Base-by-base conservation (phyloP, 2,888 invertebrate species). In the Seira sanloemensis region DNA sequence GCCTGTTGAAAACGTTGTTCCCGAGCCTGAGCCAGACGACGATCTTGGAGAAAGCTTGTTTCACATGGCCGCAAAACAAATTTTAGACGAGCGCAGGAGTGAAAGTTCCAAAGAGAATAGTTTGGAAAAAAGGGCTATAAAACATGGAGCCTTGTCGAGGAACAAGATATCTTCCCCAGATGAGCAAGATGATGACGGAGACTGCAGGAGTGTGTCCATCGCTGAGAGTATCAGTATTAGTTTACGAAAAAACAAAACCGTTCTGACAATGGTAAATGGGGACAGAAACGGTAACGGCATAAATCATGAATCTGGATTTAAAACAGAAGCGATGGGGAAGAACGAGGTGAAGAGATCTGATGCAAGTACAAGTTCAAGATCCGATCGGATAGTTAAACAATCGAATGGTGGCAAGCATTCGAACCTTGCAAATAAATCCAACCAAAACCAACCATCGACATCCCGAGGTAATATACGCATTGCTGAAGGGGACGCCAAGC, bases 81-180 rank as follows among this genome's bases (percentile, higher is more conserved):
- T 27, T 37, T 18, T 50, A 21, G 21, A 62, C 7, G 21, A 46
- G 24, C 37, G 46, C 23, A 37, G 50, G 19, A 65, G n/a, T 24
- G 19, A 5, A 5, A 50, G 19, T 37, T 46, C 27, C 5, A 71
- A 46, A 37, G 21, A 68, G 24, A 74, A 50, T 25, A 24, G 27
- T 27, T 62, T 77, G 23, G 24, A 69, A 18, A 24, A 68, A 50
- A 80, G 58, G 58, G 84, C 84, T 9, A 67, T 84, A 1, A 25
- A 58, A 24, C 24, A 79, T 65, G 84, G 84, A 9, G 84, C 84
- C 7, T 23, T 84, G 2, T 84, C 78, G 0, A 54, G 58, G 23
- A 71, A 84, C 27, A 84, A 79, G 19, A 27, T 84, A 18, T 37
- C 26, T 1, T 83, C 83, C 1, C 54, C 78, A 1, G 81, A 81